Percentiles rank a stretch among this genome's conserved stretches.
Evolutionary conservation across 2,113 vertebrate species (phyloP).

Genomic region (Pangasianodon hypophthalmus): DNA sequence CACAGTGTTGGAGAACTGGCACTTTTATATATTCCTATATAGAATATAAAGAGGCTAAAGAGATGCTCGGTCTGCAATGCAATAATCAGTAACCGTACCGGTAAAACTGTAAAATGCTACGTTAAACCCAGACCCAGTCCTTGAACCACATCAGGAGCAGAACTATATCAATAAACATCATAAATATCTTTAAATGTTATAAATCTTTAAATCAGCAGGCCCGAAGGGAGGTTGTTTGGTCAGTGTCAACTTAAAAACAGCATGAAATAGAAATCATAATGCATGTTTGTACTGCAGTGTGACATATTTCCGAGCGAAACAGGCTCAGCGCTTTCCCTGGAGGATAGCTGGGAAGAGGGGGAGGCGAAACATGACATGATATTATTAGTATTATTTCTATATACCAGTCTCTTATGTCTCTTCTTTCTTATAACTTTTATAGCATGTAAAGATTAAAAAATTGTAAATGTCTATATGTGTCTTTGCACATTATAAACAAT

Average conservation of each 20-base stretch:
- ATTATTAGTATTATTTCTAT: not conserved
- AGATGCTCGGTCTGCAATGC: not conserved
- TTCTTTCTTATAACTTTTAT: not conserved
- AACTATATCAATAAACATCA: not conserved
- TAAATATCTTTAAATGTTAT: not conserved
- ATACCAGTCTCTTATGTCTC: not conserved
- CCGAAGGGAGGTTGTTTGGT: not conserved
- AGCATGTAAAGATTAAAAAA: not conserved
- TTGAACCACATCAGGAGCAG: not conserved
- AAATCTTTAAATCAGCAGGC: not conserved
- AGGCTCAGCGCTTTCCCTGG: not conserved
- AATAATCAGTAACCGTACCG: not conserved
- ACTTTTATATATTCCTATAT: not conserved
- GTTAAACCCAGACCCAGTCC: not conserved
- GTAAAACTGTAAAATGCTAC: not conserved
- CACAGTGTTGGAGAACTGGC: not conserved
- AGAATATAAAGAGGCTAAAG: not conserved
- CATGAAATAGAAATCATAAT: not conserved
- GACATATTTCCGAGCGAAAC: not conserved
- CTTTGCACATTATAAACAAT: not conserved
- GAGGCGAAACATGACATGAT: not conserved
- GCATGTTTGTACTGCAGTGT: not conserved
- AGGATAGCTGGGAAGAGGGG: not conserved
- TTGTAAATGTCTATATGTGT: not conserved
- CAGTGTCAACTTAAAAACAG: not conserved